Conservation (phyloP, 2,113 vertebrate genomes). For the Cyphomyrus plagiostoma region DNA sequence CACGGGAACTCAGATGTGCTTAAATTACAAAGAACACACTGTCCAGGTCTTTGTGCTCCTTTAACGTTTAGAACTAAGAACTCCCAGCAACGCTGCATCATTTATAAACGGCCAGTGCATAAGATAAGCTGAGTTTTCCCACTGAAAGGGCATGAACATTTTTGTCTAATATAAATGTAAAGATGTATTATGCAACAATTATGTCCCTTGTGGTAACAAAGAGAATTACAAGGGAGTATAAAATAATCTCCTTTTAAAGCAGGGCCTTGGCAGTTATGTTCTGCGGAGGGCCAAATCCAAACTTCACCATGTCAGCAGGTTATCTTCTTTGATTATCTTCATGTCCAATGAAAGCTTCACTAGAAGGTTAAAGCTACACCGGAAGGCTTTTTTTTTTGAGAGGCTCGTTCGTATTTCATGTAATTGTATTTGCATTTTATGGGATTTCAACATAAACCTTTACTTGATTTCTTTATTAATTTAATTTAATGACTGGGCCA, state of each 20-base stretch:
- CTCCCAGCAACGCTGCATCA: background rate
- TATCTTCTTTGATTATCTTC: background rate
- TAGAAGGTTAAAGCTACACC: background rate
- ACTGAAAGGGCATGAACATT: background rate
- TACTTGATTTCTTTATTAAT: no score
- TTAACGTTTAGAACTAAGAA: background rate
- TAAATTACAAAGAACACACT: background rate
- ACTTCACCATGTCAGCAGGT: background rate
- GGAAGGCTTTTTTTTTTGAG: background rate
- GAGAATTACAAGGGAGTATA: background rate
- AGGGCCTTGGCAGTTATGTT: background rate
- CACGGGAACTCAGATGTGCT: background rate
- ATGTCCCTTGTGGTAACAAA: conserved; percentile 3
- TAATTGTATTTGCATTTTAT: background rate
- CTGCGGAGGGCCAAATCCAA: background rate
- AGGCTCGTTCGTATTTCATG: background rate
- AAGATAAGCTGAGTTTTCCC: background rate
- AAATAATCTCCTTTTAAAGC: background rate
- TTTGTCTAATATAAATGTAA: background rate
- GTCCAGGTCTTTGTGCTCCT: background rate
- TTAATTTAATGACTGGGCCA: background rate
- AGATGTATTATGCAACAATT: background rate
- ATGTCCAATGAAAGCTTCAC: background rate
- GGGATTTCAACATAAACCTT: background rate
- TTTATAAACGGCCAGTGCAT: background rate